Conservation (phyloP, 2,113 vertebrate genomes). For the Lepus timidus region DNA sequence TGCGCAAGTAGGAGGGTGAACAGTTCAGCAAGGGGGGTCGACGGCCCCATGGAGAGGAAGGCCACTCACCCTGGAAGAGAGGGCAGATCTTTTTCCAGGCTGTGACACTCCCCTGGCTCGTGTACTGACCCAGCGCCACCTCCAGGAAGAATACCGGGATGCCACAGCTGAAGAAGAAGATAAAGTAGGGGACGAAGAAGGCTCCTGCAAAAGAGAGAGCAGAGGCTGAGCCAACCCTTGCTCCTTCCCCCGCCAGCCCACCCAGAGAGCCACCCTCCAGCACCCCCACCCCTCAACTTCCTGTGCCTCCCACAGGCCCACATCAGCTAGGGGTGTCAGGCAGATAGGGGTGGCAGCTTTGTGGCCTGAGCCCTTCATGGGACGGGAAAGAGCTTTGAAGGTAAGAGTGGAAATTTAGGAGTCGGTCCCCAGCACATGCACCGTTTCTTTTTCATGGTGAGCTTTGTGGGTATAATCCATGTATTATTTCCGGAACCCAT, state of each 20-base stretch:
- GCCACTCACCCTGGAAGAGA: constrained; percentile 92
- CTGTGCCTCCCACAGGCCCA: not conserved
- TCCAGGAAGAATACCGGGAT: constrained; percentile 96
- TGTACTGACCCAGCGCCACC: constrained; percentile 95
- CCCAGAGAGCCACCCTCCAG: not conserved
- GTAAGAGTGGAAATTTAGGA: too few species aligned
- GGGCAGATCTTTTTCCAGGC: constrained; percentile 98
- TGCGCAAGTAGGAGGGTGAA: not conserved
- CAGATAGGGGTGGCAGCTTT: not conserved
- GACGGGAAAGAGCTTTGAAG: not conserved
- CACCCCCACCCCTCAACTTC: not conserved
- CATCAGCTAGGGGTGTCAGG: too few species aligned
- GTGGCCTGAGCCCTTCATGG: not conserved
- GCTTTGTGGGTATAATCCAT: constrained; percentile 26
- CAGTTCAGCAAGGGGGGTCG: not conserved
- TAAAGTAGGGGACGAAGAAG: constrained; percentile 96
- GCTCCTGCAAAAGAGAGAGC: constrained; percentile 87
- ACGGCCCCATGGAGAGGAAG: not conserved
- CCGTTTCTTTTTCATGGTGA: constrained; percentile 13
- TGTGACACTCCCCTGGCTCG: constrained; percentile 93
- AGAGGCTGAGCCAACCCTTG: not conserved
- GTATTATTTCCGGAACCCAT: constrained; percentile 60
- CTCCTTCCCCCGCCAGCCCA: not conserved
- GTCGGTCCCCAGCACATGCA: not conserved
- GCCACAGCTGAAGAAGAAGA: constrained; percentile 94